These are phyloP conservation scores for Vireo altiloquus DNA, from an alignment of 2,113 vertebrate species.

Conservation along the genomic window DNA sequence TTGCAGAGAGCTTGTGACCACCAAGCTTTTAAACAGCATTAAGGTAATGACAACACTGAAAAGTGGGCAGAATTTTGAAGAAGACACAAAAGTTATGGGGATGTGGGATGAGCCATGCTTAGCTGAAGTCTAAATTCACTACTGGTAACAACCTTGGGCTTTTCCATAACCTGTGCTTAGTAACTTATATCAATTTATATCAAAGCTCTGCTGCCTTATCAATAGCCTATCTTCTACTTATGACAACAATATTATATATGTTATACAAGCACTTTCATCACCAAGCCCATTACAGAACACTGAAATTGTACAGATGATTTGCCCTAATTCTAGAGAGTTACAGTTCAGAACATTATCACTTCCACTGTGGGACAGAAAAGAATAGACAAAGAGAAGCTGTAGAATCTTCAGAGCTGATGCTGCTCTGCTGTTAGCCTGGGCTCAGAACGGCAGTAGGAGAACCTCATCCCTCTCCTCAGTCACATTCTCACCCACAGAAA, in stretches of 20 bases:
- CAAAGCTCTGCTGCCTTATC: not conserved
- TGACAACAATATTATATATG: not conserved
- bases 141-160: not conserved
- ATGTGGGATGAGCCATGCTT: not conserved
- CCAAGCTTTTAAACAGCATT: not conserved
- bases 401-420: no score
- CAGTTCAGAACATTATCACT: not conserved
- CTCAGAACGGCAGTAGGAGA: not conserved
- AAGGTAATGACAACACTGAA: not conserved
- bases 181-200: not conserved
- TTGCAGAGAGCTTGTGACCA: not conserved
- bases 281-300: not conserved
- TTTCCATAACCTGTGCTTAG: not conserved
- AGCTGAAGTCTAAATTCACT: not conserved
- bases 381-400: fast-evolving
- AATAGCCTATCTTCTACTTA: not conserved
- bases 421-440: not conserved
- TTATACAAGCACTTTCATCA: not conserved
- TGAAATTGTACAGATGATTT: fast-evolving
- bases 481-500: not conserved
- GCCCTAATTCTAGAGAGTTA: not conserved
- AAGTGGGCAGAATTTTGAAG: not conserved
- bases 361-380: not conserved
- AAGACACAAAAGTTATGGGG: not conserved
- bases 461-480: not conserved